A percentile compares a stretch with the other conserved stretches of the same genome.
These are phyloP conservation scores for Melipona bicolor DNA, from an alignment of 2,888 invertebrate genomes.

Conservation along the genomic window DNA sequence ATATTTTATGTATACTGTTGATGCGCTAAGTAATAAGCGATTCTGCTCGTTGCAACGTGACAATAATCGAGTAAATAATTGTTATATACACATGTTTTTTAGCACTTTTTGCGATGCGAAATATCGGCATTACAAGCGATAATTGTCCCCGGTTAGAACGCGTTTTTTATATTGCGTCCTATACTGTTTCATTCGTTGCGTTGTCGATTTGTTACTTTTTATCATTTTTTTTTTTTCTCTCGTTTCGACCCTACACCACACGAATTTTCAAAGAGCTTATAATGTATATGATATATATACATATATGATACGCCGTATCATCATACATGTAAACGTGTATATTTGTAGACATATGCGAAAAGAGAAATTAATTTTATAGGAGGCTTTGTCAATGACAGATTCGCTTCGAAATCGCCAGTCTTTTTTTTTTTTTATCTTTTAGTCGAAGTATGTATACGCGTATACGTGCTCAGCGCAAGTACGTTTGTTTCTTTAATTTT, in stretches of 20 bases:
- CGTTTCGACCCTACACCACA: constrained; percentile 16
- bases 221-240: constrained; percentile 30
- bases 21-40: constrained; percentile 53
- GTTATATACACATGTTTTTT: constrained; percentile 52
- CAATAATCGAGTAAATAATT: constrained; percentile 62
- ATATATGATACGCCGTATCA: constrained; percentile 34
- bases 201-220: constrained; percentile 16
- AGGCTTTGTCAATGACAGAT: constrained; percentile 58
- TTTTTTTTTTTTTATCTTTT: too few species aligned
- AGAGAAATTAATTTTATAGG: constrained; percentile 48
- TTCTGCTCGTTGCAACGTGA: constrained; percentile 66
- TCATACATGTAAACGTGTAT: constrained; percentile 36
- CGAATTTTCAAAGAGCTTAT: constrained; percentile 50
- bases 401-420: constrained; percentile 43
- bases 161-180: constrained; percentile 21
- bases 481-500: constrained; percentile 5
- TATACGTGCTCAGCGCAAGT: not conserved
- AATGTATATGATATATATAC: constrained; percentile 17
- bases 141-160: constrained; percentile 16
- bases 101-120: constrained; percentile 49
- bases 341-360: constrained; percentile 32
- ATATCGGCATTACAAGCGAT: constrained; percentile 39
- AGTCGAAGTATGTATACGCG: not conserved
- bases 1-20: constrained; percentile 54
- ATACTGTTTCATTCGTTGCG: constrained; percentile 23